These are phyloP conservation scores for Neomonachus schauinslandi DNA, from an alignment of 2,113 vertebrate species.

Conservation along the genomic window DNA sequence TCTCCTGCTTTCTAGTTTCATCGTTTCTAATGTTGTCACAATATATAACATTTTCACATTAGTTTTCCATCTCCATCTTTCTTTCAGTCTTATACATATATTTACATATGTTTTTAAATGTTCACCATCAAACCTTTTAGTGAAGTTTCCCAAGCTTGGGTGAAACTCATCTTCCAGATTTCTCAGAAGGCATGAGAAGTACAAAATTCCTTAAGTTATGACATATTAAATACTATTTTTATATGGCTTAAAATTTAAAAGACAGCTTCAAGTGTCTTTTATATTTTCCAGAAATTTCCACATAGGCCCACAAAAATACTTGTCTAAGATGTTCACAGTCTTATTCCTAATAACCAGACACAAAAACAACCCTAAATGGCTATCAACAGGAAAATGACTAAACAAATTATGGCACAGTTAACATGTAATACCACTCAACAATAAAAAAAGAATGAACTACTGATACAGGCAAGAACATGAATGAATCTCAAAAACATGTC, in stretches of 20 bases:
- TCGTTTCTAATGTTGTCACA: neutral
- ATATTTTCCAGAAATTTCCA: neutral
- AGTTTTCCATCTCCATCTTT: neutral
- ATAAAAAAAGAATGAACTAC: conserved; percentile 8
- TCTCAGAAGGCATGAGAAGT: neutral
- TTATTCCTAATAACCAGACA: neutral
- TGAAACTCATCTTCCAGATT: neutral
- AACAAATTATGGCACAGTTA: neutral
- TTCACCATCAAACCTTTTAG: neutral
- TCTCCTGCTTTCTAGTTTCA: neutral
- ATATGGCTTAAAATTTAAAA: neutral
- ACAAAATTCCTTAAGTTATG: neutral
- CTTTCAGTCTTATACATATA: neutral
- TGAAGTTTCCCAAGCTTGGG: neutral
- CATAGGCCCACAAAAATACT: neutral
- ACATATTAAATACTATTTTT: neutral
- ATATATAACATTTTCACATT: neutral
- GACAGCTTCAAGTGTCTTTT: neutral
- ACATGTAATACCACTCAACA: neutral
- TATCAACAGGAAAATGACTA: neutral
- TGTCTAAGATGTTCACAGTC: neutral
- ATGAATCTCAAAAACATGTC: neutral
- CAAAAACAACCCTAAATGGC: neutral
- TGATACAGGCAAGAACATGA: neutral
- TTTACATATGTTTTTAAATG: neutral